Evolutionary conservation across 2,797 vertebrate species (phyloP).

Genomic region (Cercopithecus diana): DNA sequence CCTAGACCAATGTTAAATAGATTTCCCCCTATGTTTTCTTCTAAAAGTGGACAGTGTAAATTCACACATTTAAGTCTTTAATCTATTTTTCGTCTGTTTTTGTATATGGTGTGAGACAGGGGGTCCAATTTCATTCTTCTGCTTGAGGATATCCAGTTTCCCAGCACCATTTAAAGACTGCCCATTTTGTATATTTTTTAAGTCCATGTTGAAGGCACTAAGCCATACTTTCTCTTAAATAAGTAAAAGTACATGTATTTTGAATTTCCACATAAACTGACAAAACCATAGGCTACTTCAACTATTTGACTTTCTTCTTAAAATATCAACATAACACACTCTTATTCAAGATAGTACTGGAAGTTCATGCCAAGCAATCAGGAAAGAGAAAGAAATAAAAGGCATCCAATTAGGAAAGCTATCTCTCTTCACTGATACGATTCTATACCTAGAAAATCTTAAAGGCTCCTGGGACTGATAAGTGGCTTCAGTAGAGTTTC

Average conservation of each 20-base stretch:
- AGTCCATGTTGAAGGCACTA: neutral
- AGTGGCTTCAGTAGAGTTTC: neutral
- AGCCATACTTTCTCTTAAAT: neutral
- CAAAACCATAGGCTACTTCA: neutral
- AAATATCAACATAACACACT: neutral
- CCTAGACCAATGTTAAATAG: neutral
- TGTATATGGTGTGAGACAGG: neutral
- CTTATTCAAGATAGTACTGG: neutral
- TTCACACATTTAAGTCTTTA: neutral
- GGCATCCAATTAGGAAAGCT: neutral
- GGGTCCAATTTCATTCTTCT: neutral
- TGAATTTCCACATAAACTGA: neutral
- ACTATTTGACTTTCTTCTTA: neutral
- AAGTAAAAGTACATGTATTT: neutral
- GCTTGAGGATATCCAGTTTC: neutral
- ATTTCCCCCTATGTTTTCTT: neutral
- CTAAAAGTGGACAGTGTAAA: neutral
- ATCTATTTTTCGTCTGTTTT: neutral
- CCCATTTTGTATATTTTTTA: neutral
- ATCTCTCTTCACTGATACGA: neutral
- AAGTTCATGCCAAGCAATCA: neutral
- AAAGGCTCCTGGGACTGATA: neutral
- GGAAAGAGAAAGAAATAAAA: neutral
- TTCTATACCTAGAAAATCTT: neutral
- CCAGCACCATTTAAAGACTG: neutral